Conservation (phyloP, 2,888 invertebrate species). For the Exocentrus adspersus region DNA sequence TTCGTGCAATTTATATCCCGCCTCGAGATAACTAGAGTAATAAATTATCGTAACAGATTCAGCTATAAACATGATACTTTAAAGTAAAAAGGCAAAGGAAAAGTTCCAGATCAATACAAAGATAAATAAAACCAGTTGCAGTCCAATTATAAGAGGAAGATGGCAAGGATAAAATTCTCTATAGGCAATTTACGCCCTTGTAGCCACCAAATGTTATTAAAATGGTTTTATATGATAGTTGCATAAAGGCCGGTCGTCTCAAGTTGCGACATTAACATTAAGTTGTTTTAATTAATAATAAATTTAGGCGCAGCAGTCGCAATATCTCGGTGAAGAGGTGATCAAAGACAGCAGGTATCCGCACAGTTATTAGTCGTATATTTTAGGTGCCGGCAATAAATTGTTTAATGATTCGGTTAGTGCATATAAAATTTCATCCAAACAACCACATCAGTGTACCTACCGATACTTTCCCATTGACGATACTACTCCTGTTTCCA, state of each 20-base stretch:
- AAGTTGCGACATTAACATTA: constrained; percentile 3
- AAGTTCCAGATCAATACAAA: constrained; percentile 36
- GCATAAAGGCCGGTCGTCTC: constrained; percentile 3
- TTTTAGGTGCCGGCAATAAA: neutral
- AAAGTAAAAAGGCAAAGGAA: neutral
- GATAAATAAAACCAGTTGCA: constrained; percentile 41
- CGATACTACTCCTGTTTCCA: too few species aligned
- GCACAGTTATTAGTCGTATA: constrained; percentile 2
- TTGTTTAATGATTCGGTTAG: neutral
- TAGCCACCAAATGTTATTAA: constrained; percentile 32
- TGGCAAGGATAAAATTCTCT: constrained; percentile 36
- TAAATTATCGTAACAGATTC: neutral
- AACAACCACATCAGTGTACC: too few species aligned
- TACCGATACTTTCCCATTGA: too few species aligned
- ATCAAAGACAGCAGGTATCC: neutral
- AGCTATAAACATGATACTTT: neutral
- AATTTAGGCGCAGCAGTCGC: constrained; percentile 3
- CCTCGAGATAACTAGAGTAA: neutral
- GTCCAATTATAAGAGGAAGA: constrained; percentile 40
- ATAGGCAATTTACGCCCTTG: constrained; percentile 36
- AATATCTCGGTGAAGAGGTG: neutral
- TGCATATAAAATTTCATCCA: neutral
- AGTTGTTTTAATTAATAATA: constrained; percentile 21
- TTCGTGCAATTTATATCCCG: neutral
- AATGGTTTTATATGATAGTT: constrained; percentile 24